Conservation (phyloP, 2,113 vertebrate species). For the Oreotragus oreotragus region DNA sequence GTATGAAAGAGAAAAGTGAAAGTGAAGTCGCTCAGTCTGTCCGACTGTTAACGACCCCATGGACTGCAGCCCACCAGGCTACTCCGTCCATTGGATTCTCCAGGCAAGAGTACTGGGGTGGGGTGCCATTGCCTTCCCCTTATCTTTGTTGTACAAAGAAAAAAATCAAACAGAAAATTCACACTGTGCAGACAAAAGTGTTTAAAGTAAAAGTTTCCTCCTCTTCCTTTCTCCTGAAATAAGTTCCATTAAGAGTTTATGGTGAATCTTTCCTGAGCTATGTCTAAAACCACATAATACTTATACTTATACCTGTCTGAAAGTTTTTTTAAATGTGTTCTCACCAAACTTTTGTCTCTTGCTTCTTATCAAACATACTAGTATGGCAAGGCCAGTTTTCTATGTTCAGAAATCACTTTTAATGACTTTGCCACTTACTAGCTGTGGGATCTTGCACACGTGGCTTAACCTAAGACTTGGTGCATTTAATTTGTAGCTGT, state of each 20-base stretch:
- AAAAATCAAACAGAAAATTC: neutral
- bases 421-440: neutral
- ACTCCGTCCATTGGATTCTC: no score
- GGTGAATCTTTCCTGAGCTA: neutral
- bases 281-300: neutral
- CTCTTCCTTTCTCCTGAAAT: neutral
- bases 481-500: neutral
- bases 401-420: neutral
- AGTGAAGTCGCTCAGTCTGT: no score
- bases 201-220: neutral
- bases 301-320: neutral
- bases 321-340: neutral
- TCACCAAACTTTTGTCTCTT: neutral
- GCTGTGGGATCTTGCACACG: neutral
- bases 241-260: neutral
- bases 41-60: no score
- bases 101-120: no score
- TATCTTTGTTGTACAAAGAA: neutral
- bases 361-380: neutral
- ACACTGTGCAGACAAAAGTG: neutral
- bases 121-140: no score
- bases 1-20: no score
- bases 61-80: no score
- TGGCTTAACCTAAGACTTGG: neutral
- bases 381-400: neutral